Percentiles rank a stretch among this genome's conserved stretches.
These are phyloP conservation scores for Melangyna quadrimaculata DNA, from an alignment of 2,888 invertebrate species.

Conservation along the genomic window DNA sequence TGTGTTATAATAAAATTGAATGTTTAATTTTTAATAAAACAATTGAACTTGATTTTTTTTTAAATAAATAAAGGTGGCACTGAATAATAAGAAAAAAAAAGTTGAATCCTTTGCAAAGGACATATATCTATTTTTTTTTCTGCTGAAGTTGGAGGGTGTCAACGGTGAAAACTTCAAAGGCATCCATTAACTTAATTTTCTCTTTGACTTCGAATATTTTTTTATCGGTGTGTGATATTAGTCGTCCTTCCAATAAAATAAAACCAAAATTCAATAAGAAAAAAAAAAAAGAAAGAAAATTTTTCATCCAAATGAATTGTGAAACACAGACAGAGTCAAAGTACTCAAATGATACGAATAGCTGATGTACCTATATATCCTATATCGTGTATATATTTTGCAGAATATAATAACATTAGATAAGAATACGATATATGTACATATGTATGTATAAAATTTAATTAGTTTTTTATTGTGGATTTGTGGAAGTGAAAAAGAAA, in stretches of 20 bases:
- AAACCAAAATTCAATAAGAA: conserved; percentile 12
- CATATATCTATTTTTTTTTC: neutral
- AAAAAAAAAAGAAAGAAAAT: neutral
- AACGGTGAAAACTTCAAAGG: conserved; percentile 34
- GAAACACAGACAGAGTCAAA: conserved; percentile 32
- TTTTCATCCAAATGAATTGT: conserved; percentile 49
- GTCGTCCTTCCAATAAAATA: conserved; percentile 5
- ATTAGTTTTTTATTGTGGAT: too few relatives aligned
- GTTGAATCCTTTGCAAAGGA: neutral
- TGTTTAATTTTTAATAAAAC: neutral
- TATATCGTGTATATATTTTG: conserved; percentile 16
- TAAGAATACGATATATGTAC: conserved; percentile 1
- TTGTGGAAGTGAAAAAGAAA: neutral
- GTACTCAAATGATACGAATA: conserved; percentile 28
- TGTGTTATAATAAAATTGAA: conserved; percentile 16
- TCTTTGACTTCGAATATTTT: neutral
- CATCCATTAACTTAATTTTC: conserved; percentile 12
- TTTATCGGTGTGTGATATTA: conserved; percentile 6
- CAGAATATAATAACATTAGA: conserved; percentile 49
- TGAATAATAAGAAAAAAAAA: neutral
- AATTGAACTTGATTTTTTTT: conserved; percentile 6
- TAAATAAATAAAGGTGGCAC: neutral
- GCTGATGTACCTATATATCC: conserved; percentile 52
- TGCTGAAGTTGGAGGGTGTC: conserved; percentile 28
- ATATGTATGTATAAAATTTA: neutral